Evolutionary conservation across 2,797 vertebrate genomes (phyloP).

Genomic region (Chaetophractus vellerosus): DNA sequence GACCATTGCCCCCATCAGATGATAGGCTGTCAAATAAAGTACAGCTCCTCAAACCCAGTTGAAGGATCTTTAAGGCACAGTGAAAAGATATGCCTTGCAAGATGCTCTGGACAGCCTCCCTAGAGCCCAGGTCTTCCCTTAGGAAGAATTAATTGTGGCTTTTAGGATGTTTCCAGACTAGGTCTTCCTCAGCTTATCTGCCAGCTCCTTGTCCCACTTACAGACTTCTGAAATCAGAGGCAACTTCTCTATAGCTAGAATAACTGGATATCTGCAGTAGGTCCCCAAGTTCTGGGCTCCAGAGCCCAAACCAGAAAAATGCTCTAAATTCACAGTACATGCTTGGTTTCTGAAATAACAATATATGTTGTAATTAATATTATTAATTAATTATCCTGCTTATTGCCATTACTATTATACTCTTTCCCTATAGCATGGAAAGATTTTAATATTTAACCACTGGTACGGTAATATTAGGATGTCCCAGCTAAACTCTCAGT

Average conservation of each 20-base stretch:
- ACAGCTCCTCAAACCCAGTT: not conserved
- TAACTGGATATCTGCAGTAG: not conserved
- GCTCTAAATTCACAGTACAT: not conserved
- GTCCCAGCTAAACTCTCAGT: not conserved
- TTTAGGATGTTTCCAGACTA: not conserved
- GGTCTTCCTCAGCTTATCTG: not conserved
- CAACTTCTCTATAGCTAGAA: not conserved
- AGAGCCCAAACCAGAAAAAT: not conserved
- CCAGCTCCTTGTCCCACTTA: not conserved
- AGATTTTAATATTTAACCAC: conserved; percentile 45
- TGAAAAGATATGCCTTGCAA: not conserved
- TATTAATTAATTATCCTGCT: not conserved
- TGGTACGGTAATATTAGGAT: not conserved
- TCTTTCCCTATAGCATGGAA: not conserved
- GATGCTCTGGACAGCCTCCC: not conserved
- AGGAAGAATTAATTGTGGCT: not conserved
- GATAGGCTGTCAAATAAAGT: not conserved
- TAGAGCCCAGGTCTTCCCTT: not conserved
- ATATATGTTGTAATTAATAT: not conserved
- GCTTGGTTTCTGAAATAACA: conserved; percentile 24
- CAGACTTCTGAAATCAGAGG: not conserved
- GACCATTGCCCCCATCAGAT: not conserved
- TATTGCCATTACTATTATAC: not conserved
- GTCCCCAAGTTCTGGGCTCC: not conserved
- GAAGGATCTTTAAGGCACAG: not conserved